Conservation (phyloP, 1,140 invertebrate species). For the Heliconius himera region DNA sequence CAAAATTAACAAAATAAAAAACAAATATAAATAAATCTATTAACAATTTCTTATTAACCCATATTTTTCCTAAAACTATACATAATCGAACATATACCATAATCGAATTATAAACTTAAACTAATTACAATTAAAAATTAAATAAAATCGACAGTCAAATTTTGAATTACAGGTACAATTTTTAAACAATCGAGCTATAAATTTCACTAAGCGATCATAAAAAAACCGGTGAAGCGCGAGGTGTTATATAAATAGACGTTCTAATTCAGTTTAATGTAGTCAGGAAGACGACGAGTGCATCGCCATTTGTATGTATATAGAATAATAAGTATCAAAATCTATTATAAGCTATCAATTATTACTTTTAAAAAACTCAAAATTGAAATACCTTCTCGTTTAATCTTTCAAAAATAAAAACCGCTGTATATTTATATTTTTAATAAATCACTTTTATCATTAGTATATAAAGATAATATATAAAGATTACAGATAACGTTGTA, state of each 20-base stretch:
- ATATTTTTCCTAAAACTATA: too few species aligned
- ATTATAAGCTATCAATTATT: background rate
- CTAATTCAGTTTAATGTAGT: slow-evolving; percentile 49
- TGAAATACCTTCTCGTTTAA: background rate
- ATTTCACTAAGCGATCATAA: slow-evolving; percentile 46
- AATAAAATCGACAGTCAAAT: background rate
- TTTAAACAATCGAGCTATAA: slow-evolving; percentile 45
- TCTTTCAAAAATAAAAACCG: background rate
- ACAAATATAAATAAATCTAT: too few species aligned
- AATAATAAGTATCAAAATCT: background rate
- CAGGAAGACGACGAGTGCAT: slow-evolving; percentile 23
- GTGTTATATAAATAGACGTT: slow-evolving; percentile 46
- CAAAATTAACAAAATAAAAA: too few species aligned
- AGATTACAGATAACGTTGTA: slow-evolving; percentile 6
- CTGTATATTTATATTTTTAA: background rate
- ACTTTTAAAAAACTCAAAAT: too few species aligned
- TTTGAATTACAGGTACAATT: background rate
- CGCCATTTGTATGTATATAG: background rate
- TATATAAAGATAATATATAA: background rate
- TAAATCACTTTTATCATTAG: background rate
- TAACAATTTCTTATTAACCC: too few species aligned
- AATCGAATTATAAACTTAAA: background rate
- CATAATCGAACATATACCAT: background rate
- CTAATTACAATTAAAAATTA: too few species aligned
- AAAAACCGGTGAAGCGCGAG: slow-evolving; percentile 39